These are phyloP conservation scores for Phytoseiulus persimilis DNA, from an alignment of 2,888 invertebrate species.

Conservation along the genomic window DNA sequence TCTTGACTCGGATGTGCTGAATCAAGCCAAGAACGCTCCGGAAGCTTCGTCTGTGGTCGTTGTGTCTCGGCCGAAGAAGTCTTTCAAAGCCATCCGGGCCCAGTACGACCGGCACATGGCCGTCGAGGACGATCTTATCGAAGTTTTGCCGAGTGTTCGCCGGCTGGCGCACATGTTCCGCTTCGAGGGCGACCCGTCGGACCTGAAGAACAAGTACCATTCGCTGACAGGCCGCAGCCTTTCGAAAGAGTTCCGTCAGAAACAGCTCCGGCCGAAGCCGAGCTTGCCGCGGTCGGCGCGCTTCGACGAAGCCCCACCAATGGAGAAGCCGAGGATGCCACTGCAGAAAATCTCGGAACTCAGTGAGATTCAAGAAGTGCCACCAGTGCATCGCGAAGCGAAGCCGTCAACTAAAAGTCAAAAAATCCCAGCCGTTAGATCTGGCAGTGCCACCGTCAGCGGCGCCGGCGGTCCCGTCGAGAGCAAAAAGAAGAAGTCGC, in stretches of 20 bases:
- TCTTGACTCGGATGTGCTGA: not conserved
- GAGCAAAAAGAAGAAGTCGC: slow-evolving; percentile 25
- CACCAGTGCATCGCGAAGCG: not conserved
- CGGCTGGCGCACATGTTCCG: slow-evolving; percentile 32
- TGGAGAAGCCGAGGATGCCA: not conserved
- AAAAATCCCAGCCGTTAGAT: not conserved
- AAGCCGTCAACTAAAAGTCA: not conserved
- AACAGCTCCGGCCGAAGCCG: slow-evolving; percentile 16
- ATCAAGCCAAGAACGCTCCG: not conserved
- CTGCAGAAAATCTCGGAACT: not conserved
- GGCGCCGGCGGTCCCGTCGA: not conserved
- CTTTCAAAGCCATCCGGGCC: slow-evolving; percentile 36
- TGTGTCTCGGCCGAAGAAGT: slow-evolving; percentile 16
- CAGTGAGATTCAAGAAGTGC: slow-evolving; percentile 6
- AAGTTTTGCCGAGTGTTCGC: slow-evolving; percentile 32
- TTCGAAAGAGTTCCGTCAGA: slow-evolving; percentile 32
- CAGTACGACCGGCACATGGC: slow-evolving; percentile 10
- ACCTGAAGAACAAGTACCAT: slow-evolving; percentile 35
- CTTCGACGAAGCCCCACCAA: not conserved
- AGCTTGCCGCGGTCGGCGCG: slow-evolving; percentile 20
- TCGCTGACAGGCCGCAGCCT: slow-evolving; percentile 24
- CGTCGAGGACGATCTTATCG: slow-evolving; percentile 30
- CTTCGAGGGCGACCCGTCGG: slow-evolving; percentile 9
- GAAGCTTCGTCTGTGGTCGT: not conserved
- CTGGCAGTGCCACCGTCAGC: not conserved